Evolutionary conservation across 2,888 invertebrate species (phyloP), one percentile per base, ranked within the genome.

Genomic region (Antitype chi): DNA sequence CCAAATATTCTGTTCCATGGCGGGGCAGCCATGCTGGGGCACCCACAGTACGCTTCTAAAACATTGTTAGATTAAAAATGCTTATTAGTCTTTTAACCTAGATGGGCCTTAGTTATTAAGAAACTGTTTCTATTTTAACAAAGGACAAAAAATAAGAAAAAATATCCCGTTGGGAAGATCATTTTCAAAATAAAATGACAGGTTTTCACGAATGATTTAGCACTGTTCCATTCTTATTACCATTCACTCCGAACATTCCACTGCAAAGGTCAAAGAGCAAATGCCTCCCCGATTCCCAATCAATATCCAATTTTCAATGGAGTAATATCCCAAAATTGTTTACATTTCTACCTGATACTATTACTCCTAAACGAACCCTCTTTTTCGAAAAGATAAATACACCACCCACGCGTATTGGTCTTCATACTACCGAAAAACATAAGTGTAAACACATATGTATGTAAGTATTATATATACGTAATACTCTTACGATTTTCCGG

Each of bases 401-500:
- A 74, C 8, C 57, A n/a, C 82, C 69, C 32, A 70, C 64, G 53
- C 43, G 17, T 15, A 64, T 55, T 38, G 47, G 25, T 49, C 55
- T 57, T 71, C 67, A n/a, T 62, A 67, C 78, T 70, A 52, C 64
- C n/a, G 69, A 52, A 53, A 68, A 23, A 68, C n/a, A 57, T 47
- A 59, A 8, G 28, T n/a, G 15, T 62, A 28, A 28, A 25, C 43
- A 20, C 23, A 55, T 57, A 23, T 64, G 64, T 70, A 25, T 67
- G 74, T 67, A 53, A 59, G 68, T 64, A 53, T 76, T 20, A 52
- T 8, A 76, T 20, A 52, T 8, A 76, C 76, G 69, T 77, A 80
- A 80, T 75, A 78, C 49, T 84, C 68, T 63, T 64, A 60, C 55
- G 43, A 70, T 86, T 89, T 84, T 89, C 89, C 89, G 88, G 88